A percentile compares a stretch with the other conserved stretches of the same genome.
Conservation (phyloP, 2,888 invertebrate species). For the Eupeodes luniger region DNA sequence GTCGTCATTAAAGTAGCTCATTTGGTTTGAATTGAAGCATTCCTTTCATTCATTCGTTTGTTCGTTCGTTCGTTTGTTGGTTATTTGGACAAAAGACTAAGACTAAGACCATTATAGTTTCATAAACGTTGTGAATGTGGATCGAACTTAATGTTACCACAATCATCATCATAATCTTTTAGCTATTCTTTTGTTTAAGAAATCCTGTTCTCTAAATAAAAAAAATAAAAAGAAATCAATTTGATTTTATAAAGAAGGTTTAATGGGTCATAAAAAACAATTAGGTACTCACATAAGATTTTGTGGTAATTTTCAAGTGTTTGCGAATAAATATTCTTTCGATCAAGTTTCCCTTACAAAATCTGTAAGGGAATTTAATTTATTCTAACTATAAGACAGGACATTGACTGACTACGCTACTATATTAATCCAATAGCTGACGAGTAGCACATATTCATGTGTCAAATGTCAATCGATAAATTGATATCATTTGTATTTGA, state of each 20-base stretch:
- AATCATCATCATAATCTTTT: slow-evolving; percentile 29
- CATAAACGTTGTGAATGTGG: slow-evolving; percentile 31
- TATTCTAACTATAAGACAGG: no score
- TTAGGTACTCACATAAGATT: slow-evolving; percentile 5
- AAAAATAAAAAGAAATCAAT: not conserved
- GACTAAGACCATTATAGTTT: not conserved
- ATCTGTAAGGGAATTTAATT: not conserved
- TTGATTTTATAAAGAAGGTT: slow-evolving; percentile 20
- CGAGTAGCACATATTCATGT: no score
- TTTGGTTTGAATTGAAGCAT: slow-evolving; percentile 63
- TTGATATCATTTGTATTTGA: no score
- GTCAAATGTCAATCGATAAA: no score
- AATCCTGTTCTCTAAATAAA: not conserved
- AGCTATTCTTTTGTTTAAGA: slow-evolving; percentile 25
- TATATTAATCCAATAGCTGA: no score
- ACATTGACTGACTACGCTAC: no score
- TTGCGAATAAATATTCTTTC: no score
- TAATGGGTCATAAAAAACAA: slow-evolving; percentile 56
- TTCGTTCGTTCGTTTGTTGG: not conserved
- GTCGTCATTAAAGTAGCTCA: slow-evolving; percentile 50
- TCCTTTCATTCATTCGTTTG: slow-evolving; percentile 1
- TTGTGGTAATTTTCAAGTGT: not conserved
- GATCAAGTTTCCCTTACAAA: no score
- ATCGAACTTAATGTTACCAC: slow-evolving; percentile 13
- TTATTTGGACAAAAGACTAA: slow-evolving; percentile 34